Evolutionary conservation across 2,113 vertebrate genomes (phyloP).

Genomic region (Speoplatyrhinus poulsoni): DNA sequence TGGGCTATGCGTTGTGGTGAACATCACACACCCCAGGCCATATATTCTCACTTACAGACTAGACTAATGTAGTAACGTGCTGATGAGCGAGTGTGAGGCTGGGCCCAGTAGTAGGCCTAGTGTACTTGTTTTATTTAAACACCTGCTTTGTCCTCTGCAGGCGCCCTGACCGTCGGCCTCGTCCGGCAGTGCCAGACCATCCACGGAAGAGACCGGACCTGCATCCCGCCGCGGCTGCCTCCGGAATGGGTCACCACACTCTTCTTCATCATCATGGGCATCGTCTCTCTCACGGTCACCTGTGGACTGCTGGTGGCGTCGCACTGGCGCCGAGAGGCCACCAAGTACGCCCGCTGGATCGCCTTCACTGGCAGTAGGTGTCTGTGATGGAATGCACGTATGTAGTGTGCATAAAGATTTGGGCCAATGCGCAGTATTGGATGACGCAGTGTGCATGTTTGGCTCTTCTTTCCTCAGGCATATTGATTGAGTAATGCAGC

Average conservation of each 20-base stretch:
- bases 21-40: too few species aligned
- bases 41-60: too few species aligned
- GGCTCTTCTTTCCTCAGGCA: slow-evolving; percentile 27
- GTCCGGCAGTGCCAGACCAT: slow-evolving; percentile 98
- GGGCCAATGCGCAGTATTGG: neutral
- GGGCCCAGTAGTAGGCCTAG: too few species aligned
- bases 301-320: slow-evolving; percentile 96
- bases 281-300: slow-evolving; percentile 97
- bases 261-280: slow-evolving; percentile 99
- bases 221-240: slow-evolving; percentile 95
- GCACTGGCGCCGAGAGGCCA: slow-evolving; percentile 96
- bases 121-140: too few species aligned
- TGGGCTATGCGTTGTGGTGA: too few species aligned
- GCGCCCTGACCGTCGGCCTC: slow-evolving; percentile 94
- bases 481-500: slow-evolving; percentile 41
- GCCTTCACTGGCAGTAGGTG: slow-evolving; percentile 96
- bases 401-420: slow-evolving; percentile 16
- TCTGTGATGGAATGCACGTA: neutral
- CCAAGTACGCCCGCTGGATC: slow-evolving; percentile 98
- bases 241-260: slow-evolving; percentile 98
- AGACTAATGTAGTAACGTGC: too few species aligned
- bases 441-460: slow-evolving; percentile 3
- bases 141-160: slow-evolving; percentile 61
- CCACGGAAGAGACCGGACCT: slow-evolving; percentile 94
- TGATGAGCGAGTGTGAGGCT: too few species aligned